Evolutionary conservation across 2,888 invertebrate species (phyloP).

Genomic region (Scrobipalpa costella): DNA sequence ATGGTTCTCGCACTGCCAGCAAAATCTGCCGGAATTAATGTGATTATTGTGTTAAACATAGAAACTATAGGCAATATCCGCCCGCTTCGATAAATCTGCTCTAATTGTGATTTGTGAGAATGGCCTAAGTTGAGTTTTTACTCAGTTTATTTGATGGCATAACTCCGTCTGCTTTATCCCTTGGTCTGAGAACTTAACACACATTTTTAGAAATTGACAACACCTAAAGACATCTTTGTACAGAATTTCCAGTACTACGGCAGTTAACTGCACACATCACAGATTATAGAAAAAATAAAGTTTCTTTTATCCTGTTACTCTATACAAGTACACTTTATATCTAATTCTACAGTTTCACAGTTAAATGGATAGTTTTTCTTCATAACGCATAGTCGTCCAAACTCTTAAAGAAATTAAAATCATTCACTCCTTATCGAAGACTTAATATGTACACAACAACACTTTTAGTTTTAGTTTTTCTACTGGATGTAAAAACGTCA

Average conservation of each 20-base stretch:
- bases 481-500: too few species aligned
- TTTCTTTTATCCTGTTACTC: slow-evolving; percentile 51
- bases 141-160: too few species aligned
- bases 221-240: slow-evolving; percentile 68
- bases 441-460: slow-evolving; percentile 10
- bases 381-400: slow-evolving; percentile 25
- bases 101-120: too few species aligned
- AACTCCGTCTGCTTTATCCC: too few species aligned
- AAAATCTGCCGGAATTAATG: too few species aligned
- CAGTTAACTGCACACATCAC: slow-evolving; percentile 65
- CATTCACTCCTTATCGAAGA: background rate
- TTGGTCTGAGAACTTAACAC: background rate
- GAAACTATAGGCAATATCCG: too few species aligned
- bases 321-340: slow-evolving; percentile 67
- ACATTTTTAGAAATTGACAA: slow-evolving; percentile 64
- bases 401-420: slow-evolving; percentile 16
- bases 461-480: too few species aligned
- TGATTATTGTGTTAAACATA: too few species aligned
- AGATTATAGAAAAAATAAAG: slow-evolving; percentile 72
- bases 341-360: slow-evolving; percentile 52
- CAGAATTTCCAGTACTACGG: slow-evolving; percentile 60
- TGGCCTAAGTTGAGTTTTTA: too few species aligned
- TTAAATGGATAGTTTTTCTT: slow-evolving; percentile 34
- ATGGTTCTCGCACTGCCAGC: too few species aligned
- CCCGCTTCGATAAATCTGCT: too few species aligned